Percentiles rank a stretch among this genome's conserved stretches.
Evolutionary conservation across 1,140 invertebrate genomes (phyloP).

Genomic region (Forficula auricularia): DNA sequence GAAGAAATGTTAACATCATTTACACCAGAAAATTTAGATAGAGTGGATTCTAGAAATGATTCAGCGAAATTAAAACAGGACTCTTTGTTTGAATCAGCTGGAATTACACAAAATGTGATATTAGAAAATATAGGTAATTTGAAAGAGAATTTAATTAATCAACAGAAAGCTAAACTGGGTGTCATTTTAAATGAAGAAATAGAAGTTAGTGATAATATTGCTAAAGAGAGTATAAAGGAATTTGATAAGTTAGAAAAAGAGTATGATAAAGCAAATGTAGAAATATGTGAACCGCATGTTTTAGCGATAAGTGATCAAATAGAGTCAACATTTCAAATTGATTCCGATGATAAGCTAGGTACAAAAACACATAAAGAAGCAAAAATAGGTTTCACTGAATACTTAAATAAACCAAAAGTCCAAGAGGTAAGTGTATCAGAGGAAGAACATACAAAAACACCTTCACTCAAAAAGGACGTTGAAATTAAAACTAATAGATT

Average conservation of each 20-base stretch:
- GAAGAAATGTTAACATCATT: too few species aligned
- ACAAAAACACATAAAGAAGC: too few species aligned
- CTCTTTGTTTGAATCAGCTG: constrained; percentile 2
- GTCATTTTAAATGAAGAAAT: constrained; percentile 1
- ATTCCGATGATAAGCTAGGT: constrained; percentile 1
- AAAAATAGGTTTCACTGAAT: too few species aligned
- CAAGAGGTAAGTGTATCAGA: background rate
- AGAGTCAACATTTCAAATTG: constrained; percentile 3
- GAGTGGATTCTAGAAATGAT: constrained; percentile 1
- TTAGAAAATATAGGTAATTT: constrained; percentile 3
- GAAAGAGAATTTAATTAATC: background rate
- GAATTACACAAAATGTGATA: constrained; percentile 1
- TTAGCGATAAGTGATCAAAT: constrained; percentile 12
- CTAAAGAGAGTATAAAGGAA: constrained; percentile 1
- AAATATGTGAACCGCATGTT: background rate
- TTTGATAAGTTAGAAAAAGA: background rate
- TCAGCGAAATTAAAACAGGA: background rate
- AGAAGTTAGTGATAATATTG: constrained; percentile 2
- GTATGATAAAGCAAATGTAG: background rate
- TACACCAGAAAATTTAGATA: background rate
- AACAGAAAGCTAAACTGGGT: constrained; percentile 2
- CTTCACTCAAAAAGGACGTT: too few species aligned
- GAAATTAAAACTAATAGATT: too few species aligned
- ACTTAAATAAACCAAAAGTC: background rate
- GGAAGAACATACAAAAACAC: too few species aligned